Base-by-base conservation (phyloP, 2,113 vertebrate genomes). In the Piaya cayana region DNA sequence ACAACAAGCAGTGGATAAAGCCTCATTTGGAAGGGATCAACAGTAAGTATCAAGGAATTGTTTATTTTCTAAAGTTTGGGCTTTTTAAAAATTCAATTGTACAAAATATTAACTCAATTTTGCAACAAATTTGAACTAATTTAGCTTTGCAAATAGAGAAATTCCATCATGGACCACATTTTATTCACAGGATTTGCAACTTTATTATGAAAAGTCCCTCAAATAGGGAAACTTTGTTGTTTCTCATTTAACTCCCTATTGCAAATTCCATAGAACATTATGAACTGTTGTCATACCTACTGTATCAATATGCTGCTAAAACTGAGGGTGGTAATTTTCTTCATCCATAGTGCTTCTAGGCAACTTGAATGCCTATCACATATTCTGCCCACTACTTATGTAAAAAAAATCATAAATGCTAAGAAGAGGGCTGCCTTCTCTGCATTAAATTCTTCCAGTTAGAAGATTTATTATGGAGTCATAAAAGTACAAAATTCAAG, bases 111-210 rank as follows among this genome's bases (percentile, higher is more conserved):
- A 79, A 78, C 21, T 80, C 19, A 52, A 7, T 47, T 56, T 82
- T 87, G 43, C 39, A 49, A 14, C 18, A 52, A 23, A 2, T 76
- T 82, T 55, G 42, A 94, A 71, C 47, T 55, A 68, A 47, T 12
- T 60, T 59, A 58, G 19, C 34, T 85, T 81, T 69, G 52, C 64
- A 96, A 87, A 71, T 5, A 12, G 5, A 14, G 32, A 32, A 49
- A 85, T 56, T 87, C 30, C 26, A 58, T 30, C 0, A 0, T 8
- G n/a, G 32, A 34, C 16, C 63, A 6, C 20, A 27, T 80, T 76
- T 49, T 59, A 43, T 59, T 43, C 23, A 76, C 8, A 27, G 34
- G 23, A 67, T 55, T 72, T 75, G 8, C 20, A 29, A 37, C 34
- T 49, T 85, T 7, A 52, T 72, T 84, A 83, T 72, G 43, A 50